A percentile compares a stretch with the other conserved stretches of the same genome.
Evolutionary conservation across 2,113 vertebrate species (phyloP).

Genomic region (Pelvicachromis taeniatus): DNA sequence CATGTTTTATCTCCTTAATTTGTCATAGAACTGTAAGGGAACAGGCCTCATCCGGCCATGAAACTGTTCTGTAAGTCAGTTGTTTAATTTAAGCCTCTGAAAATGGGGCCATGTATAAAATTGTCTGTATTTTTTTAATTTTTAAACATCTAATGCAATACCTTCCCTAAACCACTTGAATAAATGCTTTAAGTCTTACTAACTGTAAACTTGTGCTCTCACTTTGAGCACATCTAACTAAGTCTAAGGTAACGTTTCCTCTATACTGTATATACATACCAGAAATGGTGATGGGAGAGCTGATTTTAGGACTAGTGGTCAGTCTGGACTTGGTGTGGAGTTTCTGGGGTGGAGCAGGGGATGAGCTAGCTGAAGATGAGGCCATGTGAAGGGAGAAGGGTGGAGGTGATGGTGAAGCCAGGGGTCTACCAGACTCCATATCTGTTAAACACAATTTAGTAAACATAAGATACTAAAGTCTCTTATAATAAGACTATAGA

Average conservation of each 20-base stretch:
- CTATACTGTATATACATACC: constrained; percentile 61
- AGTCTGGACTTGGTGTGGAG: constrained; percentile 73
- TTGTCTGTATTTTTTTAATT: neutral
- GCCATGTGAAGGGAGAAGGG: constrained; percentile 73
- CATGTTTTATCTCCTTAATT: neutral
- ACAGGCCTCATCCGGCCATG: neutral
- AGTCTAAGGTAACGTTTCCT: neutral
- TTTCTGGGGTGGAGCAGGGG: constrained; percentile 71
- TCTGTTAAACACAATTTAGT: constrained; percentile 71
- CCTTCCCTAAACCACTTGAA: neutral
- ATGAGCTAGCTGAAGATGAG: constrained; percentile 73
- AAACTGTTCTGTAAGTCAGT: neutral
- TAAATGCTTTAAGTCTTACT: neutral
- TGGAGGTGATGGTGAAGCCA: constrained; percentile 71
- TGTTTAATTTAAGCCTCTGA: neutral
- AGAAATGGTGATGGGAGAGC: constrained; percentile 76
- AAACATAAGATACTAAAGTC: constrained; percentile 17
- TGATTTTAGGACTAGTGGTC: constrained; percentile 61
- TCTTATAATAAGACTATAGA: no score
- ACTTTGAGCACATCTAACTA: neutral
- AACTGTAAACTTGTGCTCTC: neutral
- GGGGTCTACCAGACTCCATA: constrained; percentile 90
- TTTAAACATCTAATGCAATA: neutral
- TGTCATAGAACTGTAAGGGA: neutral
- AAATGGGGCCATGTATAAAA: neutral